phyloP scores from a whole-genome alignment of 2,113 vertebrate genomes.

The Pedetes capensis region DNA sequence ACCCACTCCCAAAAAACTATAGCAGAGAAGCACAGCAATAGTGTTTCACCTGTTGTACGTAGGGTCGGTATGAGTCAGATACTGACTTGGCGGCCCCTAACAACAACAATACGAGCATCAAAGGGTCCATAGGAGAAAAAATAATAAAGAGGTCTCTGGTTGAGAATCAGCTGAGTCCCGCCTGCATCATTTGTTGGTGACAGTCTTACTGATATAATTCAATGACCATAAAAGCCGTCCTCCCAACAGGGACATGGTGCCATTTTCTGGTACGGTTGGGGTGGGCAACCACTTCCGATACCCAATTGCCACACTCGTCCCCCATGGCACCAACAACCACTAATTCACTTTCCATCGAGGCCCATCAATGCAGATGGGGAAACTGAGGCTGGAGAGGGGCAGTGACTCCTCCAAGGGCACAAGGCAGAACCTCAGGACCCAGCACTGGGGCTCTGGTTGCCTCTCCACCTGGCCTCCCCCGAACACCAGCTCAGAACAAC shows the following conservation, averaged over 20 bases:
- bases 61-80: too few species aligned
- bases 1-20: too few species aligned
- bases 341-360: neutral
- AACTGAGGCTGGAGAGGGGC: neutral
- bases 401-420: neutral
- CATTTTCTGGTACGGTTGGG: neutral
- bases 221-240: neutral
- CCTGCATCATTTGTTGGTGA: neutral
- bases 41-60: too few species aligned
- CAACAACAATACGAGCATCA: too few species aligned
- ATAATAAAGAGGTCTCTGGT: neutral
- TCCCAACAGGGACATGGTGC: too few species aligned
- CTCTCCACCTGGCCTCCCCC: accelerated
- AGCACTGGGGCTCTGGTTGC: neutral
- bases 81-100: too few species aligned
- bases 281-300: too few species aligned
- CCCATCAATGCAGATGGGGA: neutral
- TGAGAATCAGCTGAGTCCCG: neutral
- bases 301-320: too few species aligned
- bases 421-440: neutral
- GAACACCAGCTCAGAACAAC: too few species aligned
- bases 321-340: neutral
- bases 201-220: too few species aligned
- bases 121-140: accelerated
- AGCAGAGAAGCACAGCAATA: too few species aligned